Base-by-base conservation (phyloP, 2,113 vertebrate genomes). In the Heterocephalus glaber region DNA sequence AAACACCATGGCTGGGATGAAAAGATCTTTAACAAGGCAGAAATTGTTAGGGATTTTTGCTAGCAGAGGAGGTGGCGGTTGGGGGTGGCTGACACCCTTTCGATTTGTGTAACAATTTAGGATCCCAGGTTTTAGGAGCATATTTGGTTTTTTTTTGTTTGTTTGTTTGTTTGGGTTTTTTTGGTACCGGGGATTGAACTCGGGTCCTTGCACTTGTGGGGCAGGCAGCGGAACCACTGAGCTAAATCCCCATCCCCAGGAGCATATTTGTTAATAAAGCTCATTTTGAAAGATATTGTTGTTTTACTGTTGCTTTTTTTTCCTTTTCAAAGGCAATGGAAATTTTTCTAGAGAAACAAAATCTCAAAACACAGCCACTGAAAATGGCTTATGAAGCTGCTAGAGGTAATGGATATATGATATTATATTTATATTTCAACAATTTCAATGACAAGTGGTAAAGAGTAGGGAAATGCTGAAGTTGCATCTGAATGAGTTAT, bases 401-500 rank as follows among this genome's bases (percentile, higher is more conserved):
- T 82, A 89, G 81, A 97, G 97, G 95, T 84, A 96, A 97, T 8
- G 22, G 72, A 89, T 98, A 94, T 89, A 93, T 52, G 87, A 11
- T 82, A 93, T 89, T 2, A 0, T 89, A 95, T 58, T 58, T 52
- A 89, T 13, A 13, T 61, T 77, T 33, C 14, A 87, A 72, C 52
- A 56, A 81, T 85, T 94, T 96, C 70, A 8, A 8, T 95, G 94
- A 95, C 52, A 92, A 95, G 79, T 66, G 81, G 82, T 65, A n/a
- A 35, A 56, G 35, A 88, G 41, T 6, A 92, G n/a, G 93, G 86
- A 96, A 98, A 96, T 92, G 66, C 86, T 93, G 60, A 97, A 92
- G 54, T 89, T 97, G 92, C 81, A 94, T 65, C 35, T 2, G n/a
- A 98, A 84, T 90, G 95, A 97, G 81, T 92, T 97, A 97, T 91